Conservation (phyloP, 2,113 vertebrate species). For the human (Homo sapiens) region DNA sequence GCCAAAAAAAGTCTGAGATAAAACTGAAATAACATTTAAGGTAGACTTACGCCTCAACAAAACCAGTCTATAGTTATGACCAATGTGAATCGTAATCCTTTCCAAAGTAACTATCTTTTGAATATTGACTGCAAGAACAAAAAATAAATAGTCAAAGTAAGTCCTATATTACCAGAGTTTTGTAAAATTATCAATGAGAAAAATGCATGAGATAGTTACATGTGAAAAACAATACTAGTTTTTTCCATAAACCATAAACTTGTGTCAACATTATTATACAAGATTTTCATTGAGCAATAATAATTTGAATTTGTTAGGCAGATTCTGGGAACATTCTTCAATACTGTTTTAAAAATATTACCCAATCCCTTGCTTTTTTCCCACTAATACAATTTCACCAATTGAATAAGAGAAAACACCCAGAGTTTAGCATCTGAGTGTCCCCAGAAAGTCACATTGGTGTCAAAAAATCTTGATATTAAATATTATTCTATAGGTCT, state of each 20-base stretch:
- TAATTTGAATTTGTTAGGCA: neutral
- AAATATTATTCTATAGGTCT: neutral
- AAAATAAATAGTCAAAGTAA: neutral
- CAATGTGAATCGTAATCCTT: neutral
- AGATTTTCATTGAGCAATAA: neutral
- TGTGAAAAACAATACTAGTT: neutral
- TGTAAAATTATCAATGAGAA: neutral
- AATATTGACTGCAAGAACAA: neutral
- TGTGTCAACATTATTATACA: neutral
- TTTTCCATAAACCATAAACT: neutral
- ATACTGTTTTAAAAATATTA: neutral
- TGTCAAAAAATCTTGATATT: neutral
- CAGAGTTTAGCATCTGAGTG: neutral
- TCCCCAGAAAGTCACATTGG: neutral
- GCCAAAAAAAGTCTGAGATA: neutral
- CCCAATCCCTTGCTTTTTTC: neutral
- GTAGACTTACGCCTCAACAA: neutral
- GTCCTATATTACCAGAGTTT: neutral
- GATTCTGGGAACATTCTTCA: neutral
- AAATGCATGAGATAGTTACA: neutral
- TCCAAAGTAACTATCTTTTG: neutral
- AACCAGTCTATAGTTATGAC: neutral
- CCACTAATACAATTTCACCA: neutral
- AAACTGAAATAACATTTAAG: neutral
- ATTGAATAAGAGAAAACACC: neutral